phyloP scores from a whole-genome alignment of 1,140 invertebrate species.

The Bombus fervidus region DNA sequence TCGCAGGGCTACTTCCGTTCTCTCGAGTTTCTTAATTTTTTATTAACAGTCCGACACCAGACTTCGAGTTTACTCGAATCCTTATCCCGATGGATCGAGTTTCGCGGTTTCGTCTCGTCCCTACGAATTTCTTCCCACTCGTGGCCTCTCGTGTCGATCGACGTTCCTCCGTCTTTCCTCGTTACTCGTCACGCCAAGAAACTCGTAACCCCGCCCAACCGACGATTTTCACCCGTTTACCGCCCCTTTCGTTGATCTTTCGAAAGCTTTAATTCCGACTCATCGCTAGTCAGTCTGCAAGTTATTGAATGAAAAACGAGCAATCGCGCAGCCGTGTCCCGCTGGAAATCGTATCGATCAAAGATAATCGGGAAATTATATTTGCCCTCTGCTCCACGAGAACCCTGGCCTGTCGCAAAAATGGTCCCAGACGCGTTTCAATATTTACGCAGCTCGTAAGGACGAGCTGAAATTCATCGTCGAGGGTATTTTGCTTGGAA shows the following conservation, averaged over 20 bases:
- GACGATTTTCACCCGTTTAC: neutral
- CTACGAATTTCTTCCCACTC: neutral
- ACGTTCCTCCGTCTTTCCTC: constrained; percentile 8
- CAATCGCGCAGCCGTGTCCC: neutral
- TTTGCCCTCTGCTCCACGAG: neutral
- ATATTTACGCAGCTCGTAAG: constrained; percentile 16
- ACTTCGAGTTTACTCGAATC: neutral
- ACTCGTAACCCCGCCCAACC: no score
- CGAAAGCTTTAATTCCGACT: neutral
- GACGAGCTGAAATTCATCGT: neutral
- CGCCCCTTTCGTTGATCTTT: neutral
- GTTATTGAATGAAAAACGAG: neutral
- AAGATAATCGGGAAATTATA: constrained; percentile 18
- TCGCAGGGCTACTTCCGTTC: neutral
- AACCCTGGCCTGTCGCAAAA: neutral
- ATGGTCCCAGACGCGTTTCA: neutral
- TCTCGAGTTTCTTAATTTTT: constrained; percentile 43
- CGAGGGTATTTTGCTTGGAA: neutral
- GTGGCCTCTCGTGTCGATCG: neutral
- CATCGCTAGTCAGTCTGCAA: no score
- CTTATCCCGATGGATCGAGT: constrained; percentile 10
- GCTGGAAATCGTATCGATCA: neutral
- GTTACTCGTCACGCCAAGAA: neutral
- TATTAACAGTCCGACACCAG: constrained; percentile 32
- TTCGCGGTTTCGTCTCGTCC: neutral